Conservation (phyloP, 2,113 vertebrate genomes). For the Nycticorax nycticorax region DNA sequence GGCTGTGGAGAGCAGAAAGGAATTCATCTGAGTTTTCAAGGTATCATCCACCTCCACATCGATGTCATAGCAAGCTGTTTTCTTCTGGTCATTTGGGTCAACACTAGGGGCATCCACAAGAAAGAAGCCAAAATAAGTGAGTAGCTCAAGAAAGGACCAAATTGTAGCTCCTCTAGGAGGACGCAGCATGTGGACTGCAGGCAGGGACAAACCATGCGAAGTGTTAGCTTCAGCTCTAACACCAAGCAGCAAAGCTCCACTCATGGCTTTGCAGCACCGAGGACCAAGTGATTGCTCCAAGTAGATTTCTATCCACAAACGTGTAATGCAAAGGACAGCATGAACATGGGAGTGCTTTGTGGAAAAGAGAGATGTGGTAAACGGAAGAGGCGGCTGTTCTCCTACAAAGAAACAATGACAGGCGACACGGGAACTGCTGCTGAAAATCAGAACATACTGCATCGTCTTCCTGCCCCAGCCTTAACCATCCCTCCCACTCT, state of each 20-base stretch:
- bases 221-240: not conserved
- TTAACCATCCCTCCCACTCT: not conserved
- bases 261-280: not conserved
- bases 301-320: not conserved
- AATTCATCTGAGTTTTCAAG: slow-evolving; percentile 99
- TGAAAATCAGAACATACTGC: not conserved
- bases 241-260: not conserved
- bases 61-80: slow-evolving; percentile 99
- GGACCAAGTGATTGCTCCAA: not conserved
- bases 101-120: slow-evolving; percentile 75
- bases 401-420: not conserved
- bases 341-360: not conserved
- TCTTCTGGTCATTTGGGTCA: slow-evolving; percentile 99
- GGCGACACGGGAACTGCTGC: not conserved
- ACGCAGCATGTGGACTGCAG: fast-evolving
- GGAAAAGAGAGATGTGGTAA: not conserved
- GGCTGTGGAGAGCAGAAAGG: slow-evolving; percentile 95
- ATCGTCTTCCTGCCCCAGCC: not conserved
- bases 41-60: slow-evolving; percentile 99
- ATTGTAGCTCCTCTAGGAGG: not conserved
- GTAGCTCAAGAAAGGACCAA: not conserved
- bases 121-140: not conserved
- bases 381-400: not conserved
- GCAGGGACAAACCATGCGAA: not conserved
- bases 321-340: not conserved